phyloP scores from a whole-genome alignment of 1,140 invertebrate species.

The Hyposmocoma kahamanoa region DNA sequence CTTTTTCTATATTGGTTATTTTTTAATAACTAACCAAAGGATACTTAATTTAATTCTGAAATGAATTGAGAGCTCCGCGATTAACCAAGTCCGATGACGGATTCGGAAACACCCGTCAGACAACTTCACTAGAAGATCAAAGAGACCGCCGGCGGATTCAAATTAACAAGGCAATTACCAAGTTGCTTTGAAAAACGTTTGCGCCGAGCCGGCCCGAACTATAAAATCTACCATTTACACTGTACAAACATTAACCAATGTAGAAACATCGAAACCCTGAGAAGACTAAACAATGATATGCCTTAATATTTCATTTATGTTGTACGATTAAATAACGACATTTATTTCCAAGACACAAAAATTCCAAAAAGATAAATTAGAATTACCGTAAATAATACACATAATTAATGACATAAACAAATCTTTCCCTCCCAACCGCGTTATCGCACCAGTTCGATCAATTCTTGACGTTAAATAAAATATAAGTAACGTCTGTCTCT shows the following conservation, averaged over 20 bases:
- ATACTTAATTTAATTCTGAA: conserved; percentile 44
- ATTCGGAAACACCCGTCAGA: conserved; percentile 46
- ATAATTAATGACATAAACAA: conserved; percentile 68
- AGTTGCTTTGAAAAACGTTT: conserved; percentile 49
- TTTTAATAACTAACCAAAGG: too few species aligned
- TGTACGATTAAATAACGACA: not conserved
- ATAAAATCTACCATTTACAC: conserved; percentile 41
- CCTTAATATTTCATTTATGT: not conserved
- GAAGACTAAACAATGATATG: not conserved
- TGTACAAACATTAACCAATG: conserved; percentile 19
- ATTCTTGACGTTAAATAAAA: conserved; percentile 70
- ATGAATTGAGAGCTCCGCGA: conserved; percentile 42
- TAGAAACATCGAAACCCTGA: not conserved
- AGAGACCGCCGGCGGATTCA: conserved; percentile 49
- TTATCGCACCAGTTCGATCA: conserved; percentile 65
- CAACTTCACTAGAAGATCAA: conserved; percentile 47
- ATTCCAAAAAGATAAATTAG: conserved; percentile 11
- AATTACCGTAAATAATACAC: conserved; percentile 37
- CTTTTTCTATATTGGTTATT: too few species aligned
- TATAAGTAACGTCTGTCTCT: conserved; percentile 70
- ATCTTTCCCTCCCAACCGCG: conserved; percentile 40
- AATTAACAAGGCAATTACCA: conserved; percentile 67
- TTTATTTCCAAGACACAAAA: not conserved
- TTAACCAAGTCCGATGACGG: conserved; percentile 38
- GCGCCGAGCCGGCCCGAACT: conserved; percentile 32